These are phyloP conservation scores for Baccha elongata DNA, from an alignment of 2,888 invertebrate species.

Conservation along the genomic window DNA sequence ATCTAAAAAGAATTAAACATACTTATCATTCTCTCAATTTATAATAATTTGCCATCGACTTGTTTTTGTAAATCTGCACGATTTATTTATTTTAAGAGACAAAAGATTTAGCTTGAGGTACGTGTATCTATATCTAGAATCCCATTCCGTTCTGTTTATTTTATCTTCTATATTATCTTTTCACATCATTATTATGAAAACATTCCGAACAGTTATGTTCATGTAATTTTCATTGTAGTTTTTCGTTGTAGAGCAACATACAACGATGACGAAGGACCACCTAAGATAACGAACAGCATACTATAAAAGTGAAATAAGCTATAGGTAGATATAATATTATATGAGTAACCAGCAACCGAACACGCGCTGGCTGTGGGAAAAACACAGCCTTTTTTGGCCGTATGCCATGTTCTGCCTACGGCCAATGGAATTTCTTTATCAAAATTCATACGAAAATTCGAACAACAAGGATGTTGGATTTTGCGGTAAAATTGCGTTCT, in stretches of 20 bases:
- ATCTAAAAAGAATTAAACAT: too few species aligned
- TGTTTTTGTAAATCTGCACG: constrained; percentile 22
- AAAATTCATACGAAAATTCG: constrained; percentile 75
- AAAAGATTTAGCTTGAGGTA: background rate
- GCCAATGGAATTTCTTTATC: constrained; percentile 76
- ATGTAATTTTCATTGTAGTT: constrained; percentile 43
- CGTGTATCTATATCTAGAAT: background rate
- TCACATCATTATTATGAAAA: constrained; percentile 28
- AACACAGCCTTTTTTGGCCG: constrained; percentile 76
- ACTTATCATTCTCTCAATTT: too few species aligned
- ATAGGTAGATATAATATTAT: constrained; percentile 3
- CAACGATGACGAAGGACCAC: constrained; percentile 35
- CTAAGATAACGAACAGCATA: constrained; percentile 46
- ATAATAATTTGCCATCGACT: constrained; percentile 3
- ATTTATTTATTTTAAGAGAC: constrained; percentile 27
- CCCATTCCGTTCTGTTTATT: background rate
- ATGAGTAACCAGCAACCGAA: constrained; percentile 27
- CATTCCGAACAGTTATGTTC: constrained; percentile 32
- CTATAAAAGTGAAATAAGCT: constrained; percentile 59
- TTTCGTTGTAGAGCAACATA: constrained; percentile 25
- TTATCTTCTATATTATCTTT: constrained; percentile 24
- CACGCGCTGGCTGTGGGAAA: constrained; percentile 36
- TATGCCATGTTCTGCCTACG: constrained; percentile 77
- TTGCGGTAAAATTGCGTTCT: constrained; percentile 67
- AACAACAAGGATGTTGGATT: constrained; percentile 68